Evolutionary conservation across 2,888 invertebrate species (phyloP).

Genomic region (Conops quadrifasciatus): DNA sequence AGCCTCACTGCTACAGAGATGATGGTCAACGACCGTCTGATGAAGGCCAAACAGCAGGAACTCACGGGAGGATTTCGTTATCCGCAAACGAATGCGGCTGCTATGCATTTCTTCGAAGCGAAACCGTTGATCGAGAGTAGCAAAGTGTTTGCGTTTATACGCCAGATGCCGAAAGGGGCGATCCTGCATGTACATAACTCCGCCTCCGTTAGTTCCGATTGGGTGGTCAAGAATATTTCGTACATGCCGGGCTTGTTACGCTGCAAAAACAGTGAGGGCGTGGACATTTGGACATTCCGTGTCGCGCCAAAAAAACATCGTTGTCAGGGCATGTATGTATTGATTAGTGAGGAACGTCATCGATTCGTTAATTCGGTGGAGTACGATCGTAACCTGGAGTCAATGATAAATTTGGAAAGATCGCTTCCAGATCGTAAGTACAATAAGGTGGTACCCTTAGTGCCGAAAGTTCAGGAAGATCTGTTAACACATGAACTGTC

Average conservation of each 20-base stretch:
- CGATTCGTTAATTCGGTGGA: conserved; percentile 59
- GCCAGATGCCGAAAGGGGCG: conserved; percentile 69
- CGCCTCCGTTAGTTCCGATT: conserved; percentile 67
- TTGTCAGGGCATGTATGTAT: conserved; percentile 53
- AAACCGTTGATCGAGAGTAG: conserved; percentile 68
- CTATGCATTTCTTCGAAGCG: conserved; percentile 68
- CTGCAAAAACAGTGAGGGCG: conserved; percentile 50
- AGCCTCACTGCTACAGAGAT: conserved; percentile 51
- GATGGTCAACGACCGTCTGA: conserved; percentile 56
- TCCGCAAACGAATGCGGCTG: conserved; percentile 63
- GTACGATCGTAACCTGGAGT: conserved; percentile 69
- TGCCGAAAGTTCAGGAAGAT: not conserved
- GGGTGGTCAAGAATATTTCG: conserved; percentile 67
- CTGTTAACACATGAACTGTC: not conserved
- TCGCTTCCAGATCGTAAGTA: conserved; percentile 65
- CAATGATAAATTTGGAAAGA: conserved; percentile 70
- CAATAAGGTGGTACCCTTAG: not conserved
- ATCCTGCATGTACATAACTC: conserved; percentile 69
- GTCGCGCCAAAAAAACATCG: conserved; percentile 45
- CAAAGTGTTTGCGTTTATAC: conserved; percentile 68
- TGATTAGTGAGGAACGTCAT: conserved; percentile 61
- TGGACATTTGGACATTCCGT: conserved; percentile 51
- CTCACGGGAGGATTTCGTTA: conserved; percentile 53
- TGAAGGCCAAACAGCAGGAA: conserved; percentile 57
- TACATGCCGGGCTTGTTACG: conserved; percentile 62